Conservation (phyloP, 2,797 vertebrate genomes). For the Sternarchorhynchus goeldii region DNA sequence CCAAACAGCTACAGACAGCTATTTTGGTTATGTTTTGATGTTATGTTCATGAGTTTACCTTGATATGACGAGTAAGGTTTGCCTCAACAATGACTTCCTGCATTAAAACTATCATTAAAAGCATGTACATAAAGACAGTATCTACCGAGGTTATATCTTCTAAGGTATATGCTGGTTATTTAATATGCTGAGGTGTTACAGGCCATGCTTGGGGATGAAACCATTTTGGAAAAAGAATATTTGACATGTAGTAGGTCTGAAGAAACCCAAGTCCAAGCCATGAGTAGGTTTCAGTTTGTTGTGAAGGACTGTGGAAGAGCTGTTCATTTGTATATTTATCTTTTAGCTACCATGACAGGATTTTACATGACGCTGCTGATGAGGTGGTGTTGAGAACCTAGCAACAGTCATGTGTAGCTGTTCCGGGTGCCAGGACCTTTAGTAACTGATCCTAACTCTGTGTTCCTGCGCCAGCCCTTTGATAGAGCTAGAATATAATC, state of each 20-base stretch:
- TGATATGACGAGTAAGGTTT: too few species aligned
- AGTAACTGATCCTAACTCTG: constrained; percentile 14
- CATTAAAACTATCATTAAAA: too few species aligned
- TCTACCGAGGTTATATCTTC: too few species aligned
- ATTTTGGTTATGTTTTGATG: too few species aligned
- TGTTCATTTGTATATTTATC: constrained; percentile 1
- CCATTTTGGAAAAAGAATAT: background rate
- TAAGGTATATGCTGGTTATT: too few species aligned
- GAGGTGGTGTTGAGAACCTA: background rate
- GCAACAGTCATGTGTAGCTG: background rate
- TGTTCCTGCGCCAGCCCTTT: constrained; percentile 25
- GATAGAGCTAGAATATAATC: background rate
- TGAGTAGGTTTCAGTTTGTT: background rate
- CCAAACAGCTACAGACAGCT: too few species aligned
- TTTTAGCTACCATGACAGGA: background rate
- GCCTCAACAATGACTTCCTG: too few species aligned
- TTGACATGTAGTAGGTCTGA: constrained; percentile 2
- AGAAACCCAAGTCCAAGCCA: background rate
- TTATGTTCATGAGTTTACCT: too few species aligned
- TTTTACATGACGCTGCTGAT: background rate
- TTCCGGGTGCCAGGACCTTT: constrained; percentile 14
- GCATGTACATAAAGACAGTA: too few species aligned
- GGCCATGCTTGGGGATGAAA: background rate
- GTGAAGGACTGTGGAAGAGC: background rate
- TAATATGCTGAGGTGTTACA: background rate